These are phyloP conservation scores for Idris sp. DNA, from an alignment of 1,140 invertebrate genomes.

Conservation along the genomic window DNA sequence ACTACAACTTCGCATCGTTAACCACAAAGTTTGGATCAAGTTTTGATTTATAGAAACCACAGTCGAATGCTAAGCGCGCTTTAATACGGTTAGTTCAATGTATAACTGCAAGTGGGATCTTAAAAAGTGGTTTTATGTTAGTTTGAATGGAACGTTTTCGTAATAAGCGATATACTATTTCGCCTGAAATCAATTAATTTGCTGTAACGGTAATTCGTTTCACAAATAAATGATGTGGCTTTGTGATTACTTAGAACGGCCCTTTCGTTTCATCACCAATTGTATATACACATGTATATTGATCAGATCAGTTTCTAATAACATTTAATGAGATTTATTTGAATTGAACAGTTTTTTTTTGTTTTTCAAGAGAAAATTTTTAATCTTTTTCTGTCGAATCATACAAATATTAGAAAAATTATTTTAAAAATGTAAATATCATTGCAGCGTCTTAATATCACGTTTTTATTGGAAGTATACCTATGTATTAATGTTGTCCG, in stretches of 20 bases:
- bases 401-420: too few relatives aligned
- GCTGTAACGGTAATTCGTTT: conserved; percentile 17
- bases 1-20: conserved; percentile 14
- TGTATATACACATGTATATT: conserved; percentile 7
- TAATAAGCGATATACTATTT: conserved; percentile 27
- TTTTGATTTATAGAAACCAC: conserved; percentile 23
- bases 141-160: conserved; percentile 21
- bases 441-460: conserved; percentile 33
- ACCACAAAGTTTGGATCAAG: conserved; percentile 22
- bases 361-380: too few relatives aligned
- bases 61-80: conserved; percentile 20
- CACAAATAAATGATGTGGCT: neutral
- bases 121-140: conserved; percentile 12
- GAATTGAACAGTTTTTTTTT: too few relatives aligned
- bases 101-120: conserved; percentile 11
- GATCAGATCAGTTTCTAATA: too few relatives aligned
- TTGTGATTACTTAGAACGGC: conserved; percentile 13
- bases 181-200: conserved; percentile 30
- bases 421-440: conserved; percentile 6
- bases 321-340: too few relatives aligned
- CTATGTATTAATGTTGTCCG: conserved; percentile 47
- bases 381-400: too few relatives aligned
- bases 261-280: conserved; percentile 4
- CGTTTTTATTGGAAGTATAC: conserved; percentile 38
- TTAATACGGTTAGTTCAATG: conserved; percentile 31